Conservation (phyloP, 1,140 invertebrate species). For the Psix sp. region DNA sequence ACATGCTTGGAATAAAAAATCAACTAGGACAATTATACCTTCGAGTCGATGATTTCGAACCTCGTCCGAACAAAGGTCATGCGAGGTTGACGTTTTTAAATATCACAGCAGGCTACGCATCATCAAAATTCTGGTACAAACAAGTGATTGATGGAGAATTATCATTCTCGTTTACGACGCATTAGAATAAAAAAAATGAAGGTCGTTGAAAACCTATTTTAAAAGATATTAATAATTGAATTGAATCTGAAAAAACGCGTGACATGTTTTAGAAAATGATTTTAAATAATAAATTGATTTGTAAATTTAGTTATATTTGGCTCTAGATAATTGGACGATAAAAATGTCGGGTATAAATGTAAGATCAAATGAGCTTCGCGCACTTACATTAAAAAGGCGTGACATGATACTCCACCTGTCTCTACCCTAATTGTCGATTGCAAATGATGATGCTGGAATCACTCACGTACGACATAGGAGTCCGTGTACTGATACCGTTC, state of each 20-base stretch:
- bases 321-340: conserved; percentile 48
- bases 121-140: conserved; percentile 21
- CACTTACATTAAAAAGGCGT: conserved; percentile 58
- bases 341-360: conserved; percentile 18
- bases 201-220: too few species aligned
- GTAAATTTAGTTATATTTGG: conserved; percentile 11
- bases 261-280: too few species aligned
- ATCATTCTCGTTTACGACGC: neutral
- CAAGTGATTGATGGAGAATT: conserved; percentile 32
- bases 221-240: conserved; percentile 1
- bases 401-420: conserved; percentile 54
- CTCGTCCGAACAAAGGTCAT: conserved; percentile 10
- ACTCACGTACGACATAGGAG: conserved; percentile 16
- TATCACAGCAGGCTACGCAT: conserved; percentile 10
- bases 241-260: too few species aligned
- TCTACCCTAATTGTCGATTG: conserved; percentile 52
- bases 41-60: conserved; percentile 5
- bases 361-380: conserved; percentile 47
- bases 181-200: neutral
- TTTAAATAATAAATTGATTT: too few species aligned
- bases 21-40: conserved; percentile 23
- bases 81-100: conserved; percentile 11
- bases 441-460: conserved; percentile 38
- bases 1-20: conserved; percentile 25
- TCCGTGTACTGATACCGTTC: neutral